Percentiles rank a stretch among this genome's conserved stretches.
Conservation (phyloP, 2,888 invertebrate species). For the Eupithecia dodoneata region DNA sequence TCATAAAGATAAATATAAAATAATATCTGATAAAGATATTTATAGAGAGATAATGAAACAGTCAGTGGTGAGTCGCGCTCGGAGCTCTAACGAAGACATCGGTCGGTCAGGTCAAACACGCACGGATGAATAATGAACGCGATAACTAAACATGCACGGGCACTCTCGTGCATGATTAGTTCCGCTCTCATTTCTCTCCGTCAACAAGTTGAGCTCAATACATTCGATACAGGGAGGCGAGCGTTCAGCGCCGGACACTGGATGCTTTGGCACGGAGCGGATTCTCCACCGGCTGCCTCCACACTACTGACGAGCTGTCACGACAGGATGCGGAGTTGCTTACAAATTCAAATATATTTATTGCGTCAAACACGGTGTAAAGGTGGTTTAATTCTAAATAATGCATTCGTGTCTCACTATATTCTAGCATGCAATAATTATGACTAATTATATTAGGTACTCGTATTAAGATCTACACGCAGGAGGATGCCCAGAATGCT, state of each 20-base stretch:
- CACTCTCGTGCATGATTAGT: not conserved
- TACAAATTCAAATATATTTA: too few relatives aligned
- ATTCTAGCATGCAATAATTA: too few relatives aligned
- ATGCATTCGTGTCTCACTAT: too few relatives aligned
- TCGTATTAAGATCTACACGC: not conserved
- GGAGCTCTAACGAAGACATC: slow-evolving; percentile 1
- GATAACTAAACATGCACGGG: not conserved
- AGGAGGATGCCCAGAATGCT: not conserved
- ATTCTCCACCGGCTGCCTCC: not conserved
- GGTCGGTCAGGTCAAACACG: not conserved
- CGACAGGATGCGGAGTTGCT: not conserved
- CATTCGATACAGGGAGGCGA: not conserved
- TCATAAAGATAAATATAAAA: too few relatives aligned
- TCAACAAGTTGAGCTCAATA: not conserved
- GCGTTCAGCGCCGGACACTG: not conserved
- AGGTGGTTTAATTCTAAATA: too few relatives aligned
- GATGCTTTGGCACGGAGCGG: not conserved
- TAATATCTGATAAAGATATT: too few relatives aligned
- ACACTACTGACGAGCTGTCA: not conserved
- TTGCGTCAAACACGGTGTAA: too few relatives aligned
- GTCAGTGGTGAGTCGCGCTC: not conserved
- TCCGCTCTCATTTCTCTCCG: not conserved
- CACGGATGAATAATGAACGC: not conserved
- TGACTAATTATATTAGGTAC: too few relatives aligned
- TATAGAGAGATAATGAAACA: not conserved